Conservation (phyloP, 2,888 invertebrate genomes). For the Campoplex nolae region DNA sequence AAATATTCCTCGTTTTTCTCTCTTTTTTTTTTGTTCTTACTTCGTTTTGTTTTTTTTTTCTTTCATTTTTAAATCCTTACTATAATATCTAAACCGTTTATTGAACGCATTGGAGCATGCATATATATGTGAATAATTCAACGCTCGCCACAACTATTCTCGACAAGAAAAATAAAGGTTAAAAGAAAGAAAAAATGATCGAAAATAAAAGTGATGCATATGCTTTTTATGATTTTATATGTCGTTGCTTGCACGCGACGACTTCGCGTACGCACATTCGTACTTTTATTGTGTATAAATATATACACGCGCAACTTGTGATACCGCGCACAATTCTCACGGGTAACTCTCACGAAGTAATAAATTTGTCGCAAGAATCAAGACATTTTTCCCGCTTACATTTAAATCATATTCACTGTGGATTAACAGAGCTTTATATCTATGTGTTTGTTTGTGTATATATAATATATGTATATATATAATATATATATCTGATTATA, state of each 20-base stretch:
- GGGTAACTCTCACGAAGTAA: conserved; percentile 50
- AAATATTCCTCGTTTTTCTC: conserved; percentile 73
- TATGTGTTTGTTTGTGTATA: conserved; percentile 1
- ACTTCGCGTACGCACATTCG: conserved; percentile 57
- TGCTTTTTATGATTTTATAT: conserved; percentile 23
- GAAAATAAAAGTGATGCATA: conserved; percentile 58
- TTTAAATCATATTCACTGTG: conserved; percentile 48
- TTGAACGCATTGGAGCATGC: conserved; percentile 63
- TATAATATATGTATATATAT: neutral
- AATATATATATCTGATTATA: conserved; percentile 13
- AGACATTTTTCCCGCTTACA: conserved; percentile 38
- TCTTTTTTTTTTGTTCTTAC: conserved; percentile 7
- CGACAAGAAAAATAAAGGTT: conserved; percentile 11
- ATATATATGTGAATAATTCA: conserved; percentile 57
- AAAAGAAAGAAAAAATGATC: neutral
- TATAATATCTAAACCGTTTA: conserved; percentile 49
- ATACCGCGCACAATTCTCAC: conserved; percentile 35
- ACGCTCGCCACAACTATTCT: conserved; percentile 57
- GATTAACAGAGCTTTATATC: conserved; percentile 49
- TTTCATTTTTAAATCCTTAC: conserved; percentile 26
- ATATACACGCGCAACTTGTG: conserved; percentile 64
- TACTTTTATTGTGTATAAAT: conserved; percentile 62
- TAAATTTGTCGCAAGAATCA: conserved; percentile 21
- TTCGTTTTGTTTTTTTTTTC: neutral
- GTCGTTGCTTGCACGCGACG: conserved; percentile 32